A percentile compares a stretch with the other conserved stretches of the same genome.
phyloP scores from a whole-genome alignment of 2,797 vertebrate genomes.

The Pipistrellus kuhlii region DNA sequence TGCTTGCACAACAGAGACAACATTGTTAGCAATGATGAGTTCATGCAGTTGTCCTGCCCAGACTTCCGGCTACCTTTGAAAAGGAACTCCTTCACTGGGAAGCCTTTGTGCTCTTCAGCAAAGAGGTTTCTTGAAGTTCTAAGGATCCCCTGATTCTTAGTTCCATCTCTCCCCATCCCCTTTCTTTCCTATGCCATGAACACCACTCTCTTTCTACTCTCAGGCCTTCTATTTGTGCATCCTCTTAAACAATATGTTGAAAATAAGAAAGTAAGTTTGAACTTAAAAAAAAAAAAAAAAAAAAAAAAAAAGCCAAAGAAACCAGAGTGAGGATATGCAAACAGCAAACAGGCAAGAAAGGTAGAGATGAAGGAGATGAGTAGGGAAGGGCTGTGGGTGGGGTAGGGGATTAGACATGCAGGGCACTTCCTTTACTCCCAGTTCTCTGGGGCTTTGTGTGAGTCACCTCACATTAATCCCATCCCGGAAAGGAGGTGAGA shows the following conservation, averaged over 20 bases:
- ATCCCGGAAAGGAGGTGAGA: neutral
- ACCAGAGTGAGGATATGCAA: neutral
- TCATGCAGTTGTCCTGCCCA: neutral
- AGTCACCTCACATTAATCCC: slow-evolving; percentile 27
- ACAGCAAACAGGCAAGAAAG: neutral
- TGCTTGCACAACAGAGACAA: neutral
- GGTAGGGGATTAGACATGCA: neutral
- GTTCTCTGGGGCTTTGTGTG: neutral
- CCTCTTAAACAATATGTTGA: neutral
- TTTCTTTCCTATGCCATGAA: neutral
- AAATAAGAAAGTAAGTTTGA: neutral
- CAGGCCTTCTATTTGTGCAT: neutral
- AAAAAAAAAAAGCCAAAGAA: neutral
- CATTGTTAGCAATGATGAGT: neutral
- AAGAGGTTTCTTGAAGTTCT: neutral
- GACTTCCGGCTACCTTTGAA: neutral
- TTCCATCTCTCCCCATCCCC: neutral
- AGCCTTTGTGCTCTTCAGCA: neutral
- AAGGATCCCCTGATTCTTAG: neutral
- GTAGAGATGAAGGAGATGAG: neutral
- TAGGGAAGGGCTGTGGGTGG: neutral
- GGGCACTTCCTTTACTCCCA: neutral
- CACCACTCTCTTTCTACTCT: neutral
- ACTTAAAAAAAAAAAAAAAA: neutral
- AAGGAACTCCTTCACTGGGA: neutral